Evolutionary conservation across 1,140 invertebrate genomes (phyloP).

Genomic region (Antheraea mylitta): DNA sequence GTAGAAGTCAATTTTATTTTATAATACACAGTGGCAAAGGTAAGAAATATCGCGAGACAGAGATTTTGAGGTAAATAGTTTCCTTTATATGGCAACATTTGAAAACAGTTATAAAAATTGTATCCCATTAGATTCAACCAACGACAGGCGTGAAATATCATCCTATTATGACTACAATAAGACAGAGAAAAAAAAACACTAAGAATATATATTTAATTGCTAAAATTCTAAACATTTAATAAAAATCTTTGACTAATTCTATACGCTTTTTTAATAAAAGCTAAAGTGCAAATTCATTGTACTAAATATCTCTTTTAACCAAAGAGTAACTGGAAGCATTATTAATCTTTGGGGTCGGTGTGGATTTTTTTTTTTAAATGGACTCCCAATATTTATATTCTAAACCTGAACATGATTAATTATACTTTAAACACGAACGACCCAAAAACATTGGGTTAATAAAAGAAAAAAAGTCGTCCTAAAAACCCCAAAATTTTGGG

Average conservation of each 20-base stretch:
- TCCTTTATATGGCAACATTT: constrained; percentile 66
- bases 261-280: constrained; percentile 25
- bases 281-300: constrained; percentile 57
- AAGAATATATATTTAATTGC: constrained; percentile 52
- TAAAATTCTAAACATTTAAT: constrained; percentile 34
- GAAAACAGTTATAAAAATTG: constrained; percentile 29
- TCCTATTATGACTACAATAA: constrained; percentile 43
- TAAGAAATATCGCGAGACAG: constrained; percentile 3
- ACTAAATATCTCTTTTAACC: constrained; percentile 42
- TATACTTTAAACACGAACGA: too few species aligned
- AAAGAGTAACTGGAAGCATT: constrained; percentile 1
- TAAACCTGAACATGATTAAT: too few species aligned
- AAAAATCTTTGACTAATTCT: constrained; percentile 43
- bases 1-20: neutral
- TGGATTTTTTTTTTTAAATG: neutral
- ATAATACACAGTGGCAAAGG: neutral
- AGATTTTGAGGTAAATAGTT: constrained; percentile 59
- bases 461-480: too few species aligned
- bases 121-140: constrained; percentile 17
- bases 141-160: constrained; percentile 26
- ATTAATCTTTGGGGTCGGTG: neutral
- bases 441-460: too few species aligned
- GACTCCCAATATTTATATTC: too few species aligned
- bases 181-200: constrained; percentile 48
- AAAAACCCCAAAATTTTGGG: too few species aligned